Evolutionary conservation across 2,888 invertebrate genomes (phyloP).

Genomic region (Agrochola circellaris): DNA sequence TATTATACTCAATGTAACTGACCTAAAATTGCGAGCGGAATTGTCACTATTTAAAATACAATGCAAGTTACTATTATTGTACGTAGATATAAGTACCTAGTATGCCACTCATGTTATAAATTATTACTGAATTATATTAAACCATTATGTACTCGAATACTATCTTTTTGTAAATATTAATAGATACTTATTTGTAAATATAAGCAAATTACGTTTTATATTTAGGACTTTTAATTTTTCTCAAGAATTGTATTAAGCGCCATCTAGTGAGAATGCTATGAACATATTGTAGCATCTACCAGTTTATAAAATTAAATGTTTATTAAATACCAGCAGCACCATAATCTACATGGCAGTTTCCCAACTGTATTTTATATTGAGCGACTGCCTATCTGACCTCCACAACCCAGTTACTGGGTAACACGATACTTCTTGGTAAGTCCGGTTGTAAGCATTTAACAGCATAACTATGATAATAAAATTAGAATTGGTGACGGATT

Average conservation of each 20-base stretch:
- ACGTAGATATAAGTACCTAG: neutral
- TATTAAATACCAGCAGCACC: neutral
- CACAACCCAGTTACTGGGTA: neutral
- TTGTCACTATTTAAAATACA: conserved; percentile 16
- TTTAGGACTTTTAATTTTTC: conserved; percentile 38
- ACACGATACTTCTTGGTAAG: neutral
- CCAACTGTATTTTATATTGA: neutral
- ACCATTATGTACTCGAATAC: conserved; percentile 57
- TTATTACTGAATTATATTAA: conserved; percentile 32
- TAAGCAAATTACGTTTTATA: conserved; percentile 31
- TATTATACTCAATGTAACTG: neutral
- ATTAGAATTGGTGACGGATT: neutral
- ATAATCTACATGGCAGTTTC: neutral
- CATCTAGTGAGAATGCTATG: conserved; percentile 6
- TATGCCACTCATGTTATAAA: conserved; percentile 15
- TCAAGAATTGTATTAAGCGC: neutral
- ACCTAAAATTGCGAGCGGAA: neutral
- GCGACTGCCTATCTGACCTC: neutral
- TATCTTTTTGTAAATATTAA: conserved; percentile 52
- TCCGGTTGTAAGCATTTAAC: neutral
- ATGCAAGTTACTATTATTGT: conserved; percentile 6
- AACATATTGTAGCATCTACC: neutral
- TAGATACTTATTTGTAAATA: conserved; percentile 49
- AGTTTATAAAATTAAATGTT: too few relatives aligned
- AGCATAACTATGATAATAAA: neutral